A percentile compares a stretch with the other conserved stretches of the same genome.
Conservation (phyloP, 2,888 invertebrate species). For the Empis livida region DNA sequence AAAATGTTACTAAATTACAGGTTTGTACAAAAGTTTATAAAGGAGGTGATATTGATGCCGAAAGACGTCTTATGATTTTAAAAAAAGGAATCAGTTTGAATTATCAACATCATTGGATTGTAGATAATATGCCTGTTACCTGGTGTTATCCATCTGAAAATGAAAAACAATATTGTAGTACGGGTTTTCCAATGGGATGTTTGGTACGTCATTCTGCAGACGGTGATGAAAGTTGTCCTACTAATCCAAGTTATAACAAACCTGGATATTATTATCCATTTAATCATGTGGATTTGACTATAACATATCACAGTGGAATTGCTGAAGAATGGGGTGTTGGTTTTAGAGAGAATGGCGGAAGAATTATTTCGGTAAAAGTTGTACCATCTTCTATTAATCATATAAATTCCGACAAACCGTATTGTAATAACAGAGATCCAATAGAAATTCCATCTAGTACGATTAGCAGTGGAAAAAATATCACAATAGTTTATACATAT, state of each 20-base stretch:
- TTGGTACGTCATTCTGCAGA: constrained; percentile 46
- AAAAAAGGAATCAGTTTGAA: constrained; percentile 88
- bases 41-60: constrained; percentile 47
- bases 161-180: constrained; percentile 73
- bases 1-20: constrained; percentile 16
- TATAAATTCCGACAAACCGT: constrained; percentile 34
- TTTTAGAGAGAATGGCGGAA: constrained; percentile 67
- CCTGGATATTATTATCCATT: constrained; percentile 80
- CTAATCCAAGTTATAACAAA: constrained; percentile 44
- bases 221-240: constrained; percentile 42
- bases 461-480: constrained; percentile 35
- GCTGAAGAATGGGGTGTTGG: constrained; percentile 77
- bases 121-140: constrained; percentile 98
- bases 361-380: constrained; percentile 74
- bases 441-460: constrained; percentile 56
- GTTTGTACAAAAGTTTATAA: constrained; percentile 58
- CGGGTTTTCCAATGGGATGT: constrained; percentile 98
- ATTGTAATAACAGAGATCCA: constrained; percentile 43
- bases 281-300: constrained; percentile 90
- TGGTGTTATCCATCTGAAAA: constrained; percentile 79
- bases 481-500: constrained; percentile 75
- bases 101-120: constrained; percentile 98
- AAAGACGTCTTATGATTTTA: constrained; percentile 63
- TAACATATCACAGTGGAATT: constrained; percentile 85
- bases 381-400: constrained; percentile 47